Percentiles rank a stretch among this genome's conserved stretches.
phyloP scores from a whole-genome alignment of 64 coral and sea anemone genomes.

The Montipora sp. region DNA sequence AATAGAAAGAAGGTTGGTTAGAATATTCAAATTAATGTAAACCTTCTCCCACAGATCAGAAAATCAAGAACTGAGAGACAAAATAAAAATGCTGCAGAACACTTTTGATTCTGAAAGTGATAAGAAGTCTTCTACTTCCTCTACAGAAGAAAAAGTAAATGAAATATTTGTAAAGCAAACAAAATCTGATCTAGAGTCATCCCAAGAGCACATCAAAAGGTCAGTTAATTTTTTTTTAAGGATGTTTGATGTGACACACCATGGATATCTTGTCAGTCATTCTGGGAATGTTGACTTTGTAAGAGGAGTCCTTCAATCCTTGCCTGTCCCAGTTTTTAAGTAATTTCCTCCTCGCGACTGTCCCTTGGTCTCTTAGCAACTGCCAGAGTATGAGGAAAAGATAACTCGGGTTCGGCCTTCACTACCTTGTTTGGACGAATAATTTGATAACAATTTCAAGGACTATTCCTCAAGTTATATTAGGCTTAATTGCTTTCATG shows the following conservation, averaged over 20 bases:
- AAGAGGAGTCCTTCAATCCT: too few species aligned
- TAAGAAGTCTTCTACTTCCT: neutral
- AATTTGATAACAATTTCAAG: too few species aligned
- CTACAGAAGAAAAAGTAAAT: neutral
- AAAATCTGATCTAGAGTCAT: neutral
- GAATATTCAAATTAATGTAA: too few species aligned
- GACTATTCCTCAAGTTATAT: too few species aligned
- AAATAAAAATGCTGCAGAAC: conserved; percentile 4
- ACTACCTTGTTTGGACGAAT: too few species aligned
- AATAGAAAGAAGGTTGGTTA: too few species aligned
- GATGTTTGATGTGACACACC: neutral
- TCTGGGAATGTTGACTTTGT: neutral
- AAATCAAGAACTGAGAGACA: conserved; percentile 29
- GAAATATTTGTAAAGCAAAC: neutral
- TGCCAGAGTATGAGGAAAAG: too few species aligned
- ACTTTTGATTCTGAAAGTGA: neutral
- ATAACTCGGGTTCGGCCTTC: too few species aligned
- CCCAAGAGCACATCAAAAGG: conserved; percentile 24
- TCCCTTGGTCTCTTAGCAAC: too few species aligned
- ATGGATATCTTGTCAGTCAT: neutral
- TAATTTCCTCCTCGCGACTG: too few species aligned
- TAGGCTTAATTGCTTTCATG: too few species aligned
- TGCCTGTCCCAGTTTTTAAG: too few species aligned
- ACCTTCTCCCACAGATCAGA: neutral
- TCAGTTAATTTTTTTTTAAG: neutral